phyloP scores from a whole-genome alignment of 2,888 invertebrate species.

The Synanthedon tipuliformis region DNA sequence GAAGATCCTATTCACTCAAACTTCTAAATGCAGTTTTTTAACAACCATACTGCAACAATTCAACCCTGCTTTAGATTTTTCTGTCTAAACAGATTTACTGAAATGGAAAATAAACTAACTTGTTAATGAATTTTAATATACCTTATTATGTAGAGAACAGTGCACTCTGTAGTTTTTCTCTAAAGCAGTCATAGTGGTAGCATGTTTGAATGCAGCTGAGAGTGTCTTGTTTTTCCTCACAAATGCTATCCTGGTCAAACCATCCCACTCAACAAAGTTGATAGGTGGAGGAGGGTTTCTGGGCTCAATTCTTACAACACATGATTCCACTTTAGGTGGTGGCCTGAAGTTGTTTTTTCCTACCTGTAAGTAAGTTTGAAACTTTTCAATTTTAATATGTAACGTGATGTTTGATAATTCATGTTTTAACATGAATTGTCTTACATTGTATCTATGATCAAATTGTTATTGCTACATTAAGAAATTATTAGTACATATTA shows the following conservation, averaged over 20 bases:
- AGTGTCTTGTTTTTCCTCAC: conserved; percentile 97
- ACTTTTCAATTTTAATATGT: neutral
- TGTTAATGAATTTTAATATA: conserved; percentile 10
- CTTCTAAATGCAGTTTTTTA: no score
- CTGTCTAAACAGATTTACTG: no score
- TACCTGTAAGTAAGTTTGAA: conserved; percentile 67
- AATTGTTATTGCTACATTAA: neutral
- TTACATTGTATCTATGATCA: neutral
- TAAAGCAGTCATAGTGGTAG: conserved; percentile 83
- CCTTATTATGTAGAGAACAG: conserved; percentile 86
- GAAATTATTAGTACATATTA: no score
- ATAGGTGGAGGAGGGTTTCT: conserved; percentile 96
- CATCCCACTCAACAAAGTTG: conserved; percentile 98
- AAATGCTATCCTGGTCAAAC: conserved; percentile 94
- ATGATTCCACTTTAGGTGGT: conserved; percentile 99
- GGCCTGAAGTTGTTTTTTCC: conserved; percentile 98
- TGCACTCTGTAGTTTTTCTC: conserved; percentile 92
- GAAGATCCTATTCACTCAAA: no score
- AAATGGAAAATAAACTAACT: no score
- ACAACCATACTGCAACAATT: no score
- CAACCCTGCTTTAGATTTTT: no score
- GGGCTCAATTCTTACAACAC: conserved; percentile 97
- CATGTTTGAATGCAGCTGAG: conserved; percentile 88
- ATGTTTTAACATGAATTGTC: neutral
- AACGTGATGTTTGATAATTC: neutral